phyloP scores from a whole-genome alignment of 1,140 invertebrate genomes.

The Harpegnathos saltator region DNA sequence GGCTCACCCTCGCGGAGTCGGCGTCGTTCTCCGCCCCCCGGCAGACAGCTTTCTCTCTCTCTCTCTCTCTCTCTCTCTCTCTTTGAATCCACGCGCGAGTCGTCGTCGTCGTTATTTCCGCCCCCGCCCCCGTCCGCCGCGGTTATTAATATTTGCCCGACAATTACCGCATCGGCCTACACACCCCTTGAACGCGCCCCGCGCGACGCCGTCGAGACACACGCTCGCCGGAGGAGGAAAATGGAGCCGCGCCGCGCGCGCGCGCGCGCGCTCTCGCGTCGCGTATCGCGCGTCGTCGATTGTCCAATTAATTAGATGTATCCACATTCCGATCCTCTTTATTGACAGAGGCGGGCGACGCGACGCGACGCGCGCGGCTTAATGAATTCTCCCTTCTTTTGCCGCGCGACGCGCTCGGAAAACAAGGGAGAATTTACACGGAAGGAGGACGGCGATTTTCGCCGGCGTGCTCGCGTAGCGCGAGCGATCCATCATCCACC shows the following conservation, averaged over 20 bases:
- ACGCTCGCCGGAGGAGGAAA: constrained; percentile 67
- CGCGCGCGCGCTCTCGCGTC: too few species aligned
- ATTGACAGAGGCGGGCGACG: background rate
- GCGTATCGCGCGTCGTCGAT: background rate
- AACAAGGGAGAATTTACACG: constrained; percentile 37
- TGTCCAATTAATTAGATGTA: background rate
- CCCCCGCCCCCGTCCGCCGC: too few species aligned
- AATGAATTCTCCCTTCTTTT: constrained; percentile 15
- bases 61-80: too few species aligned
- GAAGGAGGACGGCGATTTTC: constrained; percentile 33
- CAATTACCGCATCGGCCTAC: constrained; percentile 83
- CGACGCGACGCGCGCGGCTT: background rate
- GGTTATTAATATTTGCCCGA: constrained; percentile 86
- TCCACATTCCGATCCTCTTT: background rate
- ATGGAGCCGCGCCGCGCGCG: constrained; percentile 69
- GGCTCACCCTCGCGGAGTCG: constrained; percentile 78
- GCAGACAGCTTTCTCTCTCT: too few species aligned
- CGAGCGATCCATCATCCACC: constrained; percentile 71
- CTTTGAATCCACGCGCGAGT: constrained; percentile 65
- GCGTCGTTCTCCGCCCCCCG: constrained; percentile 65
- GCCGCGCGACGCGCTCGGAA: constrained; percentile 24
- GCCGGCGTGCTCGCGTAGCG: constrained; percentile 29
- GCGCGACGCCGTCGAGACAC: constrained; percentile 79
- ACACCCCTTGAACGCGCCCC: constrained; percentile 84
- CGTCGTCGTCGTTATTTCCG: too few species aligned